Evolutionary conservation across 2,113 vertebrate genomes (phyloP), one percentile per base, ranked within the genome.

Genomic region (Plecturocebus donacophilus): DNA sequence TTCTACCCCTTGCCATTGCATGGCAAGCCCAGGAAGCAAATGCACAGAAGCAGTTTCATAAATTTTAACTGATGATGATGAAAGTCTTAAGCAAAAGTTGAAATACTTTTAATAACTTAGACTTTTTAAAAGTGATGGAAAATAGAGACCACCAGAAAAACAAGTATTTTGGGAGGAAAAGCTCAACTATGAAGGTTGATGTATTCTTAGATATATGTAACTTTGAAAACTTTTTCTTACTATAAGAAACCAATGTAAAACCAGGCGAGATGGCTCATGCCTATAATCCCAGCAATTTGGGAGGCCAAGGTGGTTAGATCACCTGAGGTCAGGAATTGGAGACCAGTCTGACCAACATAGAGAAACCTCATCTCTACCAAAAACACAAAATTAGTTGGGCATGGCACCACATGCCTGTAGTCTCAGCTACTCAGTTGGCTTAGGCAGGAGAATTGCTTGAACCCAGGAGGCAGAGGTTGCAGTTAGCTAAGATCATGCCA

Each of bases 151-250:
- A 83, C 35, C 32, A 77, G 30, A 79, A 90, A 91, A 79, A 75
- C 8, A 95, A n/a, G 42, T 88, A 40, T 77, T 83, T 42, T 3
- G 17, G 13, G 5, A 1, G 12, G 17, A 40, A 23, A n/a, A 58
- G 38, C 17, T 93, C 73, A 73, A 35, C n/a, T 79, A 71, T 89
- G 68, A 98, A 93, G 21, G 30, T 49, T 6, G 93, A 75, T 17
- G 10, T 84, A 73, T 89, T n/a, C 56, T 70, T 82, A 64, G 27
- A 49, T 30, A 87, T 30, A 87, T 49, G 19, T 19, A 38, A 30
- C 8, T 75, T 81, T 76, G 64, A 87, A 92, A 54, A 19, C 9
- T 82, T 54, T 64, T 56, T 87, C 84, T 88, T 86, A 73, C 14
- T 45, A 12, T 47, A 42, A 92, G 30, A 84, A 85, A 89, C 25